Conservation (phyloP, 2,113 vertebrate species). For the Corythornis madagascariensis region DNA sequence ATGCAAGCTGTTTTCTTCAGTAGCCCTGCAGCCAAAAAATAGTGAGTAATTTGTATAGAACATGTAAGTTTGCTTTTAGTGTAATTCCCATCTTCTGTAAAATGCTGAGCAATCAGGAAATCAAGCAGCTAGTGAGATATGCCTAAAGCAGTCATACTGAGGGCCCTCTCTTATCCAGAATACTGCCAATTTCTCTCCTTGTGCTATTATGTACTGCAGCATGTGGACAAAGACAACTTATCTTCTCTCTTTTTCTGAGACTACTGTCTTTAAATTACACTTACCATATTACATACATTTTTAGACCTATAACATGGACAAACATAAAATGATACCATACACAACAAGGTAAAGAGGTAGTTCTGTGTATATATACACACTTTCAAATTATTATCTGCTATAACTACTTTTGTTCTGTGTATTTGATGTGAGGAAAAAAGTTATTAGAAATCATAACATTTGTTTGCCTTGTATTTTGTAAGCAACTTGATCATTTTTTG, state of each 20-base stretch:
- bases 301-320: neutral
- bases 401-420: neutral
- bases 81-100: slow-evolving; percentile 24
- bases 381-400: neutral
- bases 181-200: neutral
- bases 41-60: slow-evolving; percentile 27
- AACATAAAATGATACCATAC: neutral
- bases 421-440: neutral
- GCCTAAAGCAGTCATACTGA: neutral
- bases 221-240: neutral
- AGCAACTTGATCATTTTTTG: neutral
- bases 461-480: neutral
- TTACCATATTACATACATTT: neutral
- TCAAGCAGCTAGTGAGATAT: slow-evolving; percentile 18
- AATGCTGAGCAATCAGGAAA: slow-evolving; percentile 52
- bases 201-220: neutral
- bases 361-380: accelerated
- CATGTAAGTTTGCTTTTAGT: slow-evolving; percentile 9
- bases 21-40: neutral
- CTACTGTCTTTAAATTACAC: neutral
- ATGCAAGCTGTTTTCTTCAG: neutral
- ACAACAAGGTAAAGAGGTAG: neutral
- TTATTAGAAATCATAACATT: neutral
- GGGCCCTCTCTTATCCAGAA: neutral
- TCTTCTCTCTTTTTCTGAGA: neutral